A percentile compares a stretch with the other conserved stretches of the same genome.
Evolutionary conservation across 2,113 vertebrate genomes (phyloP).

Genomic region (Isichthys henryi): DNA sequence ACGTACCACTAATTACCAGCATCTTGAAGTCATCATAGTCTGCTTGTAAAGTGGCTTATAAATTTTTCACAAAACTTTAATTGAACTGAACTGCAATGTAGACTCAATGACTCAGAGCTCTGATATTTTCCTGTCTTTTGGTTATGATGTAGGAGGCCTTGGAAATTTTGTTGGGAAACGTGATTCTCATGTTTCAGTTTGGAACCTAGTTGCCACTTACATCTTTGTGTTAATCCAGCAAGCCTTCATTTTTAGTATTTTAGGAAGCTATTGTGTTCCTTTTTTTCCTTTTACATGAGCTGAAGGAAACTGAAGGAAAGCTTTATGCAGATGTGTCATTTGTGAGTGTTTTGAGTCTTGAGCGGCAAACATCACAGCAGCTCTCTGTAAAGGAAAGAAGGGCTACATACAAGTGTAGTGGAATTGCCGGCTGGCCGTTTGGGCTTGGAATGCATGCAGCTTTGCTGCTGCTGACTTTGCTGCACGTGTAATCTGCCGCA

Average conservation of each 20-base stretch:
- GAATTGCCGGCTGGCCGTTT: neutral
- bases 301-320: neutral
- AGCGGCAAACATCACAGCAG: neutral
- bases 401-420: neutral
- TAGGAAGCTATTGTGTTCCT: neutral
- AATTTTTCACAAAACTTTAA: neutral
- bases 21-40: conserved; percentile 2
- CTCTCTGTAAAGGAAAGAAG: neutral
- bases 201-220: neutral
- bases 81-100: neutral
- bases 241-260: neutral
- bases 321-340: neutral
- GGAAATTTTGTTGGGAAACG: neutral
- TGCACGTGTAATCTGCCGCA: neutral
- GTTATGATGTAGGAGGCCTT: neutral
- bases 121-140: neutral
- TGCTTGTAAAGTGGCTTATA: conserved; percentile 4
- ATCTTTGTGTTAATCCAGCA: neutral
- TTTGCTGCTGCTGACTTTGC: neutral
- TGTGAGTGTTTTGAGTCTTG: neutral
- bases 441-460: neutral
- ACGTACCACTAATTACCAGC: neutral
- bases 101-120: neutral
- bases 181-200: neutral
- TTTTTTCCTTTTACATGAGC: neutral